A percentile compares a stretch with the other conserved stretches of the same genome.
These are phyloP conservation scores for Chloroceryle inda DNA, from an alignment of 2,797 vertebrate species.

Conservation along the genomic window DNA sequence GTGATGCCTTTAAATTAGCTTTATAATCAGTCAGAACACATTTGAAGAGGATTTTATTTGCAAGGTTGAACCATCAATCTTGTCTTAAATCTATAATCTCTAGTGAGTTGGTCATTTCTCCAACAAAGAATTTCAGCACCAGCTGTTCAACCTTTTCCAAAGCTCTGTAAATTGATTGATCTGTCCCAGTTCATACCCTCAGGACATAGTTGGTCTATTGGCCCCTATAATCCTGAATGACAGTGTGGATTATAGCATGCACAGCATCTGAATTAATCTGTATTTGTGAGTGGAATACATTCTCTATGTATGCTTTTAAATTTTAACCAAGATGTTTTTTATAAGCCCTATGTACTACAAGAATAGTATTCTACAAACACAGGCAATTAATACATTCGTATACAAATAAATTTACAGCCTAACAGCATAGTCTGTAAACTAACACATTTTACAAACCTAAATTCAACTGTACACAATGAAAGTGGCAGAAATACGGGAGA, in stretches of 20 bases:
- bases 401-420: neutral
- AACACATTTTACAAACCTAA: neutral
- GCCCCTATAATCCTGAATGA: conserved; percentile 39
- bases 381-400: neutral
- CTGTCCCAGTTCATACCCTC: conserved; percentile 32
- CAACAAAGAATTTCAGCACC: conserved; percentile 13
- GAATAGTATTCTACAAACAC: neutral
- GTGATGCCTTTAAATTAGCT: conserved; percentile 44
- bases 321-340: neutral
- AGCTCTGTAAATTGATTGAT: conserved; percentile 51
- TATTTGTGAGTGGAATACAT: neutral
- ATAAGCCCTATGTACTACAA: neutral
- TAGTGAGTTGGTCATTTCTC: conserved; percentile 26
- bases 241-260: conserved; percentile 31
- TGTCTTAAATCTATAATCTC: conserved; percentile 51
- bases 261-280: conserved; percentile 14
- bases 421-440: neutral
- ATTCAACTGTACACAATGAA: neutral
- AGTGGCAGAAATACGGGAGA: neutral
- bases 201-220: conserved; percentile 13
- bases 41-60: conserved; percentile 48
- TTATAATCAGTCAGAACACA: conserved; percentile 44
- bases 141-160: conserved; percentile 43
- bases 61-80: conserved; percentile 26
- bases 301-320: neutral